phyloP scores from a whole-genome alignment of 2,888 invertebrate species.

The Neoascia interrupta region DNA sequence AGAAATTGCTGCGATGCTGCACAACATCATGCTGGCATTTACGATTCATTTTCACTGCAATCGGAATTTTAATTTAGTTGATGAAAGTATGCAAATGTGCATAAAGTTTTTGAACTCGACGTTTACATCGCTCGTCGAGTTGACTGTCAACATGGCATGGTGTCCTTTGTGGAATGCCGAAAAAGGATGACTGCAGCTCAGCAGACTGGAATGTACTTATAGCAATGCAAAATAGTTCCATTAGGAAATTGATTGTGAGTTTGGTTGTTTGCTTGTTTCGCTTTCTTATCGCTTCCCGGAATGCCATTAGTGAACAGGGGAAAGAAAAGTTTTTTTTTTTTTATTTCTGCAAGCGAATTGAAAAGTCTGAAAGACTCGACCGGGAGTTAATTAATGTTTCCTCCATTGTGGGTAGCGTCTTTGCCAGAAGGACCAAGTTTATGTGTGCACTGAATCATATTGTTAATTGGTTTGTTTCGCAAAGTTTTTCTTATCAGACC shows the following conservation, averaged over 20 bases:
- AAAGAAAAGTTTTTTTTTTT: too few species aligned
- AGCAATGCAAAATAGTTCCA: neutral
- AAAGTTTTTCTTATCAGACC: too few species aligned
- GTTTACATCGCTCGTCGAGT: slow-evolving; percentile 16
- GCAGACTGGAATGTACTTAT: slow-evolving; percentile 2
- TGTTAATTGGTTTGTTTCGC: too few species aligned
- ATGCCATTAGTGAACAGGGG: too few species aligned
- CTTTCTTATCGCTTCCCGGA: neutral
- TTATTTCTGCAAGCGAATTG: too few species aligned
- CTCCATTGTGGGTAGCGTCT: too few species aligned
- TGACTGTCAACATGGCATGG: neutral
- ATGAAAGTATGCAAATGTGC: slow-evolving; percentile 34
- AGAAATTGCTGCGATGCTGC: neutral
- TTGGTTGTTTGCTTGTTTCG: slow-evolving; percentile 1
- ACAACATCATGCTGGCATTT: slow-evolving; percentile 8
- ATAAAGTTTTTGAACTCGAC: neutral
- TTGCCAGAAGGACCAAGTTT: too few species aligned
- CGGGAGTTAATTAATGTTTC: too few species aligned
- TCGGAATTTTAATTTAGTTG: slow-evolving; percentile 20
- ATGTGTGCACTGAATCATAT: too few species aligned
- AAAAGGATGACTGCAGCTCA: neutral
- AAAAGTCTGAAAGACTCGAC: too few species aligned
- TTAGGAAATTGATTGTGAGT: slow-evolving; percentile 23
- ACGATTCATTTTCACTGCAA: slow-evolving; percentile 10
- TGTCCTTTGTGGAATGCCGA: neutral